Percentiles rank a stretch among this genome's conserved stretches.
phyloP scores from a whole-genome alignment of 2,113 vertebrate species.

The Sapayoa aenigma region DNA sequence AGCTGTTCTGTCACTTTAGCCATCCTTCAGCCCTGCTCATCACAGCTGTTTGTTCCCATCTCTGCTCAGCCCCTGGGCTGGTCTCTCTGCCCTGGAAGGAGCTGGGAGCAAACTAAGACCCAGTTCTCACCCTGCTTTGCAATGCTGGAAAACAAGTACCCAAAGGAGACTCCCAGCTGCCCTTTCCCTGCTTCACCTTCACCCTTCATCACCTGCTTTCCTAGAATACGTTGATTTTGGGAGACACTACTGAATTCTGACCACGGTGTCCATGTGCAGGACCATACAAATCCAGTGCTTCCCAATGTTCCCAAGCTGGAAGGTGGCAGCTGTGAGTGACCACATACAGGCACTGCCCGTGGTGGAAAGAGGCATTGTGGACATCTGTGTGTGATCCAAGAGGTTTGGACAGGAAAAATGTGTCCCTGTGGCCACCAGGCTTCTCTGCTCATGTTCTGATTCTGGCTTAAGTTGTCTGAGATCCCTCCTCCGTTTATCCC shows the following conservation, averaged over 20 bases:
- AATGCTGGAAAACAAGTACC: background rate
- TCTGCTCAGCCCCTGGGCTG: background rate
- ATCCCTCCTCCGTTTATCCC: background rate
- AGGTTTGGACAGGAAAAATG: background rate
- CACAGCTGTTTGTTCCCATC: background rate
- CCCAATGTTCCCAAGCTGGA: background rate
- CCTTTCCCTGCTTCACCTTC: background rate
- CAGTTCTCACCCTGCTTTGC: background rate
- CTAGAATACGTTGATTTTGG: background rate
- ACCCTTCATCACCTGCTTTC: background rate
- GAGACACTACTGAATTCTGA: background rate
- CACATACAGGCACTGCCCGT: accelerated
- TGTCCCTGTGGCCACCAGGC: background rate
- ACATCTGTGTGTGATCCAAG: background rate
- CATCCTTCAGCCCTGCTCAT: background rate
- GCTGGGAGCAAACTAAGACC: background rate
- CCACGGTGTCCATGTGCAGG: background rate
- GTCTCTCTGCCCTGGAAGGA: background rate
- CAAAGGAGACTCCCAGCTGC: background rate
- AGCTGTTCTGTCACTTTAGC: background rate
- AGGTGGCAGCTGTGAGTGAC: background rate
- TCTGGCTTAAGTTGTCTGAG: background rate
- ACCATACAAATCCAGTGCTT: background rate
- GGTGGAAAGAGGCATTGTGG: background rate
- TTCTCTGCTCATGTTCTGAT: background rate